Evolutionary conservation across 2,113 vertebrate species (phyloP).

Genomic region (Caracal caracal): DNA sequence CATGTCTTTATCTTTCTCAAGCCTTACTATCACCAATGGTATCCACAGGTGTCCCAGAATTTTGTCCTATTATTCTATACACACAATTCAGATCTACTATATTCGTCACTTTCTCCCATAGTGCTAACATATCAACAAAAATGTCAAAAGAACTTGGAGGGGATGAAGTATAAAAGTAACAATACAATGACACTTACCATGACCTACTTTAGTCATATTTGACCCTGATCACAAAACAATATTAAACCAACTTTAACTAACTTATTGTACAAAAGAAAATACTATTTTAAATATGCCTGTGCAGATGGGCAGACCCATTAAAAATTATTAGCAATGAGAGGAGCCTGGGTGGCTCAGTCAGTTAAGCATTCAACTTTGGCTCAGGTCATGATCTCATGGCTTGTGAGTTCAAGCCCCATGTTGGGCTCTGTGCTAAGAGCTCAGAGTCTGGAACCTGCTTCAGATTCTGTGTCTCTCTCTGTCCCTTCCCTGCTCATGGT

Average conservation of each 20-base stretch:
- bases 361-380: no score
- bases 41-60: background rate
- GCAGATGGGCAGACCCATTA: background rate
- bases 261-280: background rate
- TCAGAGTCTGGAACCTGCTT: no score
- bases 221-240: background rate
- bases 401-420: no score
- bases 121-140: slow-evolving; percentile 15
- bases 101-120: background rate
- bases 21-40: background rate
- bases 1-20: background rate
- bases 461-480: no score
- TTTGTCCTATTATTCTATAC: background rate
- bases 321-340: background rate
- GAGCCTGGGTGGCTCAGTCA: no score
- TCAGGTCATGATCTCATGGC: no score
- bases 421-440: no score
- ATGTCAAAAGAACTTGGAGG: background rate
- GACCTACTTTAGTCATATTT: background rate
- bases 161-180: background rate
- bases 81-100: background rate
- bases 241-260: background rate
- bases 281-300: background rate
- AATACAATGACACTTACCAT: background rate
- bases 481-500: no score